Evolutionary conservation across 2,113 vertebrate genomes (phyloP).

Genomic region (Rhegmatorhina hoffmannsi): DNA sequence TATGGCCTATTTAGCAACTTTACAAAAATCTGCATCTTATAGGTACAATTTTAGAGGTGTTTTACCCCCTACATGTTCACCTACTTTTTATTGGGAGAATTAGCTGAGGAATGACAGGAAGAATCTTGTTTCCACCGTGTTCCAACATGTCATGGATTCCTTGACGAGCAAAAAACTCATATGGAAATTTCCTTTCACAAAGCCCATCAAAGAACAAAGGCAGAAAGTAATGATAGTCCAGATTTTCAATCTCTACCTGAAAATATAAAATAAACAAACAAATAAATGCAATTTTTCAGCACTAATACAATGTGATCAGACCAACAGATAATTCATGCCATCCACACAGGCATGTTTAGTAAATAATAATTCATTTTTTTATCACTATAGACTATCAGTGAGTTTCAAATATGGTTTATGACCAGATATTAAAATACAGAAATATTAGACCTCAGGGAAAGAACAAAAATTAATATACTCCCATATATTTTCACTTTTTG

Average conservation of each 20-base stretch:
- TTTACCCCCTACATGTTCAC: slow-evolving; percentile 43
- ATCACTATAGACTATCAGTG: background rate
- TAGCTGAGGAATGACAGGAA: slow-evolving; percentile 91
- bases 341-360: background rate
- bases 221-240: slow-evolving; percentile 92
- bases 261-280: slow-evolving; percentile 48
- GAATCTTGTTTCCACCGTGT: slow-evolving; percentile 88
- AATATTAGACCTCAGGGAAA: background rate
- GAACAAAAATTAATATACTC: background rate
- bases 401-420: background rate
- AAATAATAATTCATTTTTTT: background rate
- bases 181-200: slow-evolving; percentile 89
- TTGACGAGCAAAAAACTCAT: slow-evolving; percentile 92
- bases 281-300: background rate
- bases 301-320: background rate
- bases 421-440: background rate
- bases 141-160: slow-evolving; percentile 94
- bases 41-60: background rate
- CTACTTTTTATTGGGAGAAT: slow-evolving; percentile 94
- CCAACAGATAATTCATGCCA: background rate
- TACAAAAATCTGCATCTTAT: background rate
- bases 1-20: slow-evolving; percentile 39
- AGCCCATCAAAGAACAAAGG: slow-evolving; percentile 94
- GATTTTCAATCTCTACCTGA: slow-evolving; percentile 89
- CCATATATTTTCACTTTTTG: background rate